Conservation (phyloP, 2,113 vertebrate genomes). For the Phodopus roborovskii region DNA sequence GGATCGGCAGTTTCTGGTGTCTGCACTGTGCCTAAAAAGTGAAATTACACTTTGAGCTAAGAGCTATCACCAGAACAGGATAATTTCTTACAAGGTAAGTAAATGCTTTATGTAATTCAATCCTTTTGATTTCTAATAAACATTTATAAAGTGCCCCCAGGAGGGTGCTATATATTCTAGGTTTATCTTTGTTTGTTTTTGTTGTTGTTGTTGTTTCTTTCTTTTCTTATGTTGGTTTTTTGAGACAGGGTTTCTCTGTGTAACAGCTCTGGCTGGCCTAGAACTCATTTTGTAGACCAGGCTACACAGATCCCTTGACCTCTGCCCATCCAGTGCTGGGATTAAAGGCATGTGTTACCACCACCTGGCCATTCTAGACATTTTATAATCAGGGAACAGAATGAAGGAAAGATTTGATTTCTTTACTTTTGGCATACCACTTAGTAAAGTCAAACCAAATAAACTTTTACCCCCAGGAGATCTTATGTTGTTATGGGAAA, state of each 20-base stretch:
- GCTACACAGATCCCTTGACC: no score
- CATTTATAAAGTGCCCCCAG: constrained; percentile 54
- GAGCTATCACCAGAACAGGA: constrained; percentile 42
- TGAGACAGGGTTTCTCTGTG: no score
- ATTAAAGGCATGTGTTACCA: no score
- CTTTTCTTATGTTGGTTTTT: no score
- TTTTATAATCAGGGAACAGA: constrained; percentile 46
- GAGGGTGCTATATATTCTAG: constrained; percentile 23
- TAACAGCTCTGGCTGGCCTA: no score
- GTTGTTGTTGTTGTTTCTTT: no score
- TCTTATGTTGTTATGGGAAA: neutral
- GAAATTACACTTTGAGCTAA: constrained; percentile 51
- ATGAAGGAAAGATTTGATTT: constrained; percentile 52
- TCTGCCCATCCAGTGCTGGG: no score
- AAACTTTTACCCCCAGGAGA: neutral
- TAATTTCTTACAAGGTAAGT: constrained; percentile 69
- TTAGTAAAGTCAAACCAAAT: constrained; percentile 62
- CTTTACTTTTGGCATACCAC: constrained; percentile 15
- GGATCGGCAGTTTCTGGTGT: constrained; percentile 53
- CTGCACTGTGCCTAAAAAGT: constrained; percentile 44
- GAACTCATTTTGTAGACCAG: no score
- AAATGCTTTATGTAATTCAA: constrained; percentile 67
- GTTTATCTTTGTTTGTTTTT: neutral
- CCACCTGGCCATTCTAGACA: neutral
- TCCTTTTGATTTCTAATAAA: constrained; percentile 59